Evolutionary conservation across 1,140 invertebrate genomes (phyloP).

Genomic region (Saccostrea echinata): DNA sequence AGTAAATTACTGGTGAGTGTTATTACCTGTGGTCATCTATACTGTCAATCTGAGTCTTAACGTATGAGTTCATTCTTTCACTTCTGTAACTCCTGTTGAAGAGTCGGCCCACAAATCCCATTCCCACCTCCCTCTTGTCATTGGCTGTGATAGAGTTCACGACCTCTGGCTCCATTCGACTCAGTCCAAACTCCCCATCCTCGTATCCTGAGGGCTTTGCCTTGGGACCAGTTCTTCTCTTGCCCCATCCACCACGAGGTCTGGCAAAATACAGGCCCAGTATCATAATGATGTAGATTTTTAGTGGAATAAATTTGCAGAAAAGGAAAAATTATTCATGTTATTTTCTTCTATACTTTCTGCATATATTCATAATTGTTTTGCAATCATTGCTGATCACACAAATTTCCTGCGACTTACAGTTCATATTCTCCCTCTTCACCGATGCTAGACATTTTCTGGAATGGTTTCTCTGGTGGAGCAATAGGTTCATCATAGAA

Average conservation of each 20-base stretch:
- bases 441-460: slow-evolving; percentile 61
- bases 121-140: slow-evolving; percentile 89
- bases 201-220: slow-evolving; percentile 69
- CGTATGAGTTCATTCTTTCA: slow-evolving; percentile 83
- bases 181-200: slow-evolving; percentile 75
- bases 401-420: slow-evolving; percentile 52
- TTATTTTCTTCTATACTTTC: too few relatives aligned
- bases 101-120: slow-evolving; percentile 90
- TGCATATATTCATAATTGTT: too few relatives aligned
- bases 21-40: slow-evolving; percentile 90
- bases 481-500: slow-evolving; percentile 73
- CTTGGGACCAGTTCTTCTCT: slow-evolving; percentile 67
- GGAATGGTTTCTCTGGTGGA: slow-evolving; percentile 44
- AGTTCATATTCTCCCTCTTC: slow-evolving; percentile 60
- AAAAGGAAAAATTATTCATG: too few relatives aligned
- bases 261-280: slow-evolving; percentile 20
- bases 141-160: slow-evolving; percentile 89
- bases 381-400: too few relatives aligned
- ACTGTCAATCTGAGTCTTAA: slow-evolving; percentile 91
- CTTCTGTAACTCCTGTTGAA: slow-evolving; percentile 84
- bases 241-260: slow-evolving; percentile 60
- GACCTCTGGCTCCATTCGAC: slow-evolving; percentile 84
- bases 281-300: too few relatives aligned
- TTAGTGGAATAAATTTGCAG: too few relatives aligned
- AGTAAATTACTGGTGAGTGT: too few relatives aligned